Evolutionary conservation across 2,888 invertebrate genomes (phyloP).

Genomic region (Argyresthia goedartella): DNA sequence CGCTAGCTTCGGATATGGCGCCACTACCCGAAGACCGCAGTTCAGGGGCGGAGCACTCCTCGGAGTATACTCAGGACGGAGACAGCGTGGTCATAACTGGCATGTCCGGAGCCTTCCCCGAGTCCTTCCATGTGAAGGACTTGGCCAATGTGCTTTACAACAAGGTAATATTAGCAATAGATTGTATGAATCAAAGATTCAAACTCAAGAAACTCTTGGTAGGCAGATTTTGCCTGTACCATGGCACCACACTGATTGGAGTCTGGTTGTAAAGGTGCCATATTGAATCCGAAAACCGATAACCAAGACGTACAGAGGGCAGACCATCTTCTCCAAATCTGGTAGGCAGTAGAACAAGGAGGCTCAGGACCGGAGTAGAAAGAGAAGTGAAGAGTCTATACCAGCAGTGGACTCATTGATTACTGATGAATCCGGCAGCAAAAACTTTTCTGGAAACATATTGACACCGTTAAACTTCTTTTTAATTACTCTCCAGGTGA

Average conservation of each 20-base stretch:
- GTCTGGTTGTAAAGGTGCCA: background rate
- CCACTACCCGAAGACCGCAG: background rate
- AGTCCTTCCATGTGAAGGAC: constrained; percentile 23
- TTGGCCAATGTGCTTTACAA: constrained; percentile 32
- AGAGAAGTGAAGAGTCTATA: too few relatives aligned
- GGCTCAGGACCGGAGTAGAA: too few relatives aligned
- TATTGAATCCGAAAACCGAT: too few relatives aligned
- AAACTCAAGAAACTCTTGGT: background rate
- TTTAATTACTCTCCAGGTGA: constrained; percentile 28
- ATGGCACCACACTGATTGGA: too few relatives aligned
- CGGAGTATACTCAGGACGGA: constrained; percentile 1
- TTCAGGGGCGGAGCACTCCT: background rate
- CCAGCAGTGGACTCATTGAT: too few relatives aligned
- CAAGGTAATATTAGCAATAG: constrained; percentile 22
- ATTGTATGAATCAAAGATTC: background rate
- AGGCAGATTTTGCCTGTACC: background rate
- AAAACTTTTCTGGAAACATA: too few relatives aligned
- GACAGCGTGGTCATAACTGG: constrained; percentile 31
- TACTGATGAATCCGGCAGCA: too few relatives aligned
- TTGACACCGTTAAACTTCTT: too few relatives aligned
- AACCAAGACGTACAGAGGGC: too few relatives aligned
- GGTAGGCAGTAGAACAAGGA: too few relatives aligned
- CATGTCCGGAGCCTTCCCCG: constrained; percentile 33
- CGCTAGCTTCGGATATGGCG: background rate
- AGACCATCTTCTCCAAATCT: too few relatives aligned